Evolutionary conservation across 2,113 vertebrate genomes (phyloP), one percentile per base, ranked within the genome.

Genomic region (Corythoichthys haematopterus): DNA sequence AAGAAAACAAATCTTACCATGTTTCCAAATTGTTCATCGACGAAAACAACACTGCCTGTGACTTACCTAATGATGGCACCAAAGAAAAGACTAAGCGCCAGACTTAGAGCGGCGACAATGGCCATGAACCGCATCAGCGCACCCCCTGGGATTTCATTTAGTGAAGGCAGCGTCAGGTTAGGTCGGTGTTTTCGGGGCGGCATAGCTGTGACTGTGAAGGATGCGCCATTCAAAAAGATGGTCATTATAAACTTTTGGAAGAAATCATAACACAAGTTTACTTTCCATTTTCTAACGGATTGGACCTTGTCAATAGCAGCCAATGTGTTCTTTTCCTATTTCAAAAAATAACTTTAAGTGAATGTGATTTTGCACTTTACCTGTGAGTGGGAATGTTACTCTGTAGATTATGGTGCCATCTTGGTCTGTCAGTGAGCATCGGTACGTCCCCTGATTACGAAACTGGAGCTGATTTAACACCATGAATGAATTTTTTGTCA

Each of bases 391-490:
- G 65, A 89, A 89, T 65, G 58, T 66, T 43, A 78, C 78, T 68
- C 11, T 28, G 56, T 86, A 89, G 71, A 86, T 83, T 64, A 83
- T 28, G 50, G 70, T 82, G 70, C 76, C 79, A 11, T 71, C 70
- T 51, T 11, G 68, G 46, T 66, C 80, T 74, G 62, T 75, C 56
- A 91, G 80, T 58, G 84, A 81, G 76, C 92, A 92, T 63, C 77
- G 76, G 65, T 90, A 92, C 10, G 75, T 81, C 74, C 90, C 89
- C 53, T 80, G 75, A 38, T 92, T 88, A 2, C 72, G 72, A 59
- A 73, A 12, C 2, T 16, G 78, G 46, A 93, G 76, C 77, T 92
- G 88, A 81, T 91, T 92, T 72, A 92, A 75, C 36, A 92, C 79
- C 38, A 90, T 71, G 64, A 70, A 82, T 0, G 91, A 84, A 6